Evolutionary conservation across 1,140 invertebrate genomes (phyloP).

Genomic region (Fragariocoptes setiger): DNA sequence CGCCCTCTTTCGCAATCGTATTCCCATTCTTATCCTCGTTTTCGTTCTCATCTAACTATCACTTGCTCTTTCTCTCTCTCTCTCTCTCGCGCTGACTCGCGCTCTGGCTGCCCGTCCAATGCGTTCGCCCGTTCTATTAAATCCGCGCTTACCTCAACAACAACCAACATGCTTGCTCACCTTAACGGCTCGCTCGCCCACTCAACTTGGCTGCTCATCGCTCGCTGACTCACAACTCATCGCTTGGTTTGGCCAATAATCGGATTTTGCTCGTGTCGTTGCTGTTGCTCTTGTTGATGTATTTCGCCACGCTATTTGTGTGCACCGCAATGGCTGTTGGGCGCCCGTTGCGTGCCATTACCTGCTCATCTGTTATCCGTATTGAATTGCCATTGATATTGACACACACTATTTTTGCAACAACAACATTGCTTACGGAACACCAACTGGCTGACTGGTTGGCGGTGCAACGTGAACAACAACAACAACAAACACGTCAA

Average conservation of each 20-base stretch:
- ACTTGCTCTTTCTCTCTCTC: slow-evolving; percentile 2
- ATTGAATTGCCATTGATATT: neutral
- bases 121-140: neutral
- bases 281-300: no score
- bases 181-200: neutral
- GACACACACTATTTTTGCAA: neutral
- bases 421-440: neutral
- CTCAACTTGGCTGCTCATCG: neutral
- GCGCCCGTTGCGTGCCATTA: neutral
- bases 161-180: neutral
- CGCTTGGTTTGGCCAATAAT: no score
- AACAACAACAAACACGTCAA: neutral
- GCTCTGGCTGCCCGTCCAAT: neutral
- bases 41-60: neutral
- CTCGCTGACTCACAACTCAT: neutral
- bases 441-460: neutral
- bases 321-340: neutral
- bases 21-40: no score
- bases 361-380: neutral
- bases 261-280: no score
- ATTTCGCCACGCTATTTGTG: neutral
- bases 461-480: neutral
- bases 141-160: neutral
- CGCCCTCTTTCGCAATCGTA: neutral
- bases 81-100: neutral